Evolutionary conservation across 2,888 invertebrate genomes (phyloP), one percentile per base, ranked within the genome.

Genomic region (Anoncus sp.): DNA sequence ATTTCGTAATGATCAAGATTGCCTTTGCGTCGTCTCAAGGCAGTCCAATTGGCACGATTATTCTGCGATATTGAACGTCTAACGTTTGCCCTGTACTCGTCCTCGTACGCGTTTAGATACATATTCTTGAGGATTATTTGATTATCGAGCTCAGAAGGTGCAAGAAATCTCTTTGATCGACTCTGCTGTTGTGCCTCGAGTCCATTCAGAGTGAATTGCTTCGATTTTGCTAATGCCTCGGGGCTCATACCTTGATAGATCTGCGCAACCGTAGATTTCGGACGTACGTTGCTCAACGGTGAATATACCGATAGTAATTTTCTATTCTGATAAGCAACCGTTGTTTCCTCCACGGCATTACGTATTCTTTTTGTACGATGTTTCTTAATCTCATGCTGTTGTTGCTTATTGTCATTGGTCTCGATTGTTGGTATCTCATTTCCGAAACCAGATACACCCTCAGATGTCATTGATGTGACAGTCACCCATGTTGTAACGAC

Each of bases 51-150:
- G 51, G 83, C 78, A 77, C 83, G 86, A 85, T 84, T 86, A 82
- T 85, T 85, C 57, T 75, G 80, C 38, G 82, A 81, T 81, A 89
- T 83, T 72, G 90, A 90, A 78, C 90, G 90, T 84, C 89, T 89
- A 16, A 90, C 89, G 83, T 90, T 91, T 73, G 88, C 87, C 80
- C 87, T 87, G 83, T 91, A 91, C 80, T 87, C 89, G 63, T 89
- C 87, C 80, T 91, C 90, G 82, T 89, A 90, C 75, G 88, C 88
- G 71, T 88, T 85, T 43, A 90, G 85, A 86, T 91, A 91, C 73
- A 90, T 85, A 83, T 90, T 89, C 79, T 90, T 90, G 43, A 91
- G 85, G 71, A 88, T 87, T 78, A 87, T 90, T 89, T 90, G 90
- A 88, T 89, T 90, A 85, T 88, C 89, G 71, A 88, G 84, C 85